Evolutionary conservation across 2,888 invertebrate genomes (phyloP).

Genomic region (Drosophila niveifrons): DNA sequence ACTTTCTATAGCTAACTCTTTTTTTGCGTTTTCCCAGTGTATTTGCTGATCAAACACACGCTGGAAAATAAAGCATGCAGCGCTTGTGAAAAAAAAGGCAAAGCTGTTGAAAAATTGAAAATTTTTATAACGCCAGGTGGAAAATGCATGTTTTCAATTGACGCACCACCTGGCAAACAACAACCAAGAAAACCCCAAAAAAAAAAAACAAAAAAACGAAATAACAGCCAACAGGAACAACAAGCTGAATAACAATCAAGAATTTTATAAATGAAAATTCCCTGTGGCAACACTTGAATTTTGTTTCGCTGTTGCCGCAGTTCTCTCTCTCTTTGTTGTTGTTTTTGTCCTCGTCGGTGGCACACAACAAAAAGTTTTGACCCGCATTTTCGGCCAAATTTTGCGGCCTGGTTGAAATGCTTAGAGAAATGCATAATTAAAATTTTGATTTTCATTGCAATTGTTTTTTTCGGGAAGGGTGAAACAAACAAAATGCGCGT

Average conservation of each 20-base stretch:
- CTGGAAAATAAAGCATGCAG: too few relatives aligned
- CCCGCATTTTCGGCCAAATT: constrained; percentile 43
- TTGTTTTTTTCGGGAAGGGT: constrained; percentile 20
- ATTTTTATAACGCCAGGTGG: constrained; percentile 12
- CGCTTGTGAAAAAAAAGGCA: constrained; percentile 20
- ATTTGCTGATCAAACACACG: neutral
- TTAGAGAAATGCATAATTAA: constrained; percentile 50
- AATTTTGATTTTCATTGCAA: constrained; percentile 50
- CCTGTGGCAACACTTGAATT: constrained; percentile 34
- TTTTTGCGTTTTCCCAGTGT: neutral
- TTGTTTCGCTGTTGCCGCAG: constrained; percentile 1
- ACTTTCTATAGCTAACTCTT: too few relatives aligned
- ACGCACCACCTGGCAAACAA: constrained; percentile 24
- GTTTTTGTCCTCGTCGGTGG: constrained; percentile 10
- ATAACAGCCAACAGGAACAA: constrained; percentile 12
- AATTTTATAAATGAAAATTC: constrained; percentile 44
- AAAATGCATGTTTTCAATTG: constrained; percentile 36
- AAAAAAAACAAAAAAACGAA: constrained; percentile 11
- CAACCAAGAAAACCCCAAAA: too few relatives aligned
- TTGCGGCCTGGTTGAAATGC: constrained; percentile 36
- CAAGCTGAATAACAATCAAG: constrained; percentile 16
- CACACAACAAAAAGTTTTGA: constrained; percentile 31
- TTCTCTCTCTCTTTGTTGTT: constrained; percentile 1
- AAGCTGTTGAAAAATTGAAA: constrained; percentile 27
- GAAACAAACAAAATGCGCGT: constrained; percentile 7